Evolutionary conservation across 2,888 invertebrate genomes (phyloP).

Genomic region (Leptinotarsa tumamoca): DNA sequence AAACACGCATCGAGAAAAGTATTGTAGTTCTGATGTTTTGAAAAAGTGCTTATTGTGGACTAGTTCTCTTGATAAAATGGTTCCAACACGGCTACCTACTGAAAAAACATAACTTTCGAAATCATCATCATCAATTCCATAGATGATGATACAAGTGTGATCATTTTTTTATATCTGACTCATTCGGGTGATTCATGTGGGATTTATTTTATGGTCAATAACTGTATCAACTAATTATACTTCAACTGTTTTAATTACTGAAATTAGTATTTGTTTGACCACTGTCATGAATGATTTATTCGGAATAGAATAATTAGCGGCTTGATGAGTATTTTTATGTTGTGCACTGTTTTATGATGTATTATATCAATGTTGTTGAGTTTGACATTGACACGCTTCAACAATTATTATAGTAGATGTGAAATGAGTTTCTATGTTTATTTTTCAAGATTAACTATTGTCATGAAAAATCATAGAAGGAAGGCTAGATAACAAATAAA

Average conservation of each 20-base stretch:
- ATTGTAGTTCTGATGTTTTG: too few relatives aligned
- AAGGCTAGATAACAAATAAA: too few relatives aligned
- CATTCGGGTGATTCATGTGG: background rate
- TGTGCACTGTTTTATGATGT: background rate
- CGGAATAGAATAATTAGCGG: background rate
- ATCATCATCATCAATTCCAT: too few relatives aligned
- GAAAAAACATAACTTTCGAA: too few relatives aligned
- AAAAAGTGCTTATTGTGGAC: too few relatives aligned
- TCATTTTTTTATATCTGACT: background rate
- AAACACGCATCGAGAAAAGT: too few relatives aligned
- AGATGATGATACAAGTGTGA: background rate
- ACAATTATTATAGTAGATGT: background rate
- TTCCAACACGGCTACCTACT: too few relatives aligned
- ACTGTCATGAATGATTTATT: background rate
- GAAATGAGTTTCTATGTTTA: too few relatives aligned
- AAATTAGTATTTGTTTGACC: background rate
- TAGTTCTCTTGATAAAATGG: too few relatives aligned
- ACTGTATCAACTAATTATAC: background rate
- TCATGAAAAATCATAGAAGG: too few relatives aligned
- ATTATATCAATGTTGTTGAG: background rate
- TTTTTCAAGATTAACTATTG: too few relatives aligned
- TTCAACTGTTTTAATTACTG: background rate
- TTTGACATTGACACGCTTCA: constrained; percentile 1
- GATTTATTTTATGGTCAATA: background rate
- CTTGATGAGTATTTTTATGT: constrained; percentile 1